Conservation (phyloP, 2,888 invertebrate species). For the Drosophila greeni region DNA sequence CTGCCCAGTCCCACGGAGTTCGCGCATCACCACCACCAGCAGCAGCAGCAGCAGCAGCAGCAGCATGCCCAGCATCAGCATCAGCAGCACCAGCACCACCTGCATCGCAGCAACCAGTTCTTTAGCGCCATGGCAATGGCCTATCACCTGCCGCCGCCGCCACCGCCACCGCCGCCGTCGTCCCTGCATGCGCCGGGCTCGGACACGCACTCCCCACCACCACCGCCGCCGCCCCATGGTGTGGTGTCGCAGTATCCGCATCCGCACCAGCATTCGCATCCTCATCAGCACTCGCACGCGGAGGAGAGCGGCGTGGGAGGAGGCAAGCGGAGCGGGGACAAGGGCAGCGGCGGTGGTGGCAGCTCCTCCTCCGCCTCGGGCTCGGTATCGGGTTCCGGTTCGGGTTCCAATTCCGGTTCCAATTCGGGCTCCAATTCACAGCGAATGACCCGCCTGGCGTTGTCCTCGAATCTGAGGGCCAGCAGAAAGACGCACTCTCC, state of each 20-base stretch:
- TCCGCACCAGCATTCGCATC: conserved; percentile 27
- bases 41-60: conserved; percentile 64
- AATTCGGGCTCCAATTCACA: conserved; percentile 37
- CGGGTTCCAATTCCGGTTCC: conserved; percentile 31
- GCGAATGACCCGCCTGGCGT: conserved; percentile 60
- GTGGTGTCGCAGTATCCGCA: conserved; percentile 23
- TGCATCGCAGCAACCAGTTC: conserved; percentile 80
- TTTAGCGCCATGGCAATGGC: conserved; percentile 82
- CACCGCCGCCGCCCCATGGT: conserved; percentile 35
- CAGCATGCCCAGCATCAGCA: conserved; percentile 64
- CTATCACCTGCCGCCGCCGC: conserved; percentile 83
- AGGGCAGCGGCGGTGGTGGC: conserved; percentile 33
- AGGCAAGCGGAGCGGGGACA: conserved; percentile 34
- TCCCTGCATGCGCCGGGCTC: conserved; percentile 28
- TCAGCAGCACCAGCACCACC: conserved; percentile 72
- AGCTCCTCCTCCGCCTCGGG: conserved; percentile 48
- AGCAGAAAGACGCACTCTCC: conserved; percentile 78
- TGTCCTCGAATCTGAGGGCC: conserved; percentile 57
- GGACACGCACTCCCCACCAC: conserved; percentile 72
- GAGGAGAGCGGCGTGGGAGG: conserved; percentile 25
- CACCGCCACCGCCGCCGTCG: conserved; percentile 82
- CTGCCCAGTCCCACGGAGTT: conserved; percentile 75
- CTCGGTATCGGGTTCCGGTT: conserved; percentile 6
- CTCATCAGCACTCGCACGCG: conserved; percentile 40
- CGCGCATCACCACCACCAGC: conserved; percentile 68